Base-by-base conservation (phyloP, 2,113 vertebrate species). In the Clupea harengus region DNA sequence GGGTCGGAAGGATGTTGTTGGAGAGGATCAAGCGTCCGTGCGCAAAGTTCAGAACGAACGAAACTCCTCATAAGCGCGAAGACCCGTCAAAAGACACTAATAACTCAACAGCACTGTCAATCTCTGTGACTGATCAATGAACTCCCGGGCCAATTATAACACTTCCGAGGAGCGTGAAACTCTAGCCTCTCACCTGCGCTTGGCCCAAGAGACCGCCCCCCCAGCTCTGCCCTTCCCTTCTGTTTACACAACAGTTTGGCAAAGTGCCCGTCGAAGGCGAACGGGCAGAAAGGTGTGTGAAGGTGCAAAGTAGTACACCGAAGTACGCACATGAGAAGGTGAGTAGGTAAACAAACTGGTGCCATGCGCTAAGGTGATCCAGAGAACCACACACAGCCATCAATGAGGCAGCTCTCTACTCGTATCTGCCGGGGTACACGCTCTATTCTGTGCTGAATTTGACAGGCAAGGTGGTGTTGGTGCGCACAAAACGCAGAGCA, bases 121-220 rank as follows among this genome's bases (percentile, higher is more conserved):
- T 93, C 91, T 87, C 86, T 45, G 72, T 91, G 93, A 93, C 93
- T 93, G 91, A 93, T 93, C 82, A 10, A 60, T 93, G 93, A 94
- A 93, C 93, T 93, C 89, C 87, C 50, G 47, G 87, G 83, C 90
- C 87, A 91, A 90, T 91, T 89, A 91, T 89, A 91, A 93, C 87
- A 93, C 90, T 92, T 93, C 92, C 89, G 89, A 89, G 88, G 90
- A 84, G 85, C 13, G 82, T 89, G 92, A 93, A 94, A 94, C 85
- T 84, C 86, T 89, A 94, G 32, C 86, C 88, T 83, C 86, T 85
- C 87, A 89, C 89, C 89, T 89, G 89, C 87, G 85, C 88, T 85
- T 89, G 84, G 86, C 88, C 90, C 88, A 84, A 47, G 88, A 91
- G 89, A 86, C 87, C 89, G 87, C 91, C 88, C 88, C 84, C 45